A percentile compares a stretch with the other conserved stretches of the same genome.
phyloP scores from a whole-genome alignment of 2,797 vertebrate species.

The Tokudaia muenninki region DNA sequence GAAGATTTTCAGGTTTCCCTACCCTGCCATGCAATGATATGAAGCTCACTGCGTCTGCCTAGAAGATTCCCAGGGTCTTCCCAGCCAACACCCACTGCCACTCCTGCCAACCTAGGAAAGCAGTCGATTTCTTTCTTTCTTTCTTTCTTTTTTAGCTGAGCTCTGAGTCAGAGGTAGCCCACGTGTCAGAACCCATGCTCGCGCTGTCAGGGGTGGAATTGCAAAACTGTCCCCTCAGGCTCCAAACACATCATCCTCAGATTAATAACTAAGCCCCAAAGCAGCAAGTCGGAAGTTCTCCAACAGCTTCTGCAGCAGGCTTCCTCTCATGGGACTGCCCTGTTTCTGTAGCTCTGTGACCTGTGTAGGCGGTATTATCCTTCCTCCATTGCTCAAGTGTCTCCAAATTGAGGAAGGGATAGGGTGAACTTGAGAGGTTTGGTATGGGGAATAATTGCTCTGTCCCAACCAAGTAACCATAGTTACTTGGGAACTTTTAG shows the following conservation, averaged over 20 bases:
- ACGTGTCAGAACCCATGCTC: slow-evolving; percentile 83
- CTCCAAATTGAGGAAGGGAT: slow-evolving; percentile 14
- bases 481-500: slow-evolving; percentile 21
- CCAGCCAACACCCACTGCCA: not conserved
- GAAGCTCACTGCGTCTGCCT: slow-evolving; percentile 20
- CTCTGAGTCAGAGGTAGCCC: slow-evolving; percentile 83
- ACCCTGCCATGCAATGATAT: not conserved
- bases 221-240: slow-evolving; percentile 66
- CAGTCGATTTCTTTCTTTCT: slow-evolving; percentile 76
- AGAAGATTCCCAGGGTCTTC: slow-evolving; percentile 27
- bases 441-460: not conserved
- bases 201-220: slow-evolving; percentile 78
- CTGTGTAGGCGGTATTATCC: not conserved
- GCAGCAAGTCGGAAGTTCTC: slow-evolving; percentile 57
- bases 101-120: slow-evolving; percentile 65
- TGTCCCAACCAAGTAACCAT: slow-evolving; percentile 19
- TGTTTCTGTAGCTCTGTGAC: slow-evolving; percentile 36
- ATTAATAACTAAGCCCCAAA: slow-evolving; percentile 53
- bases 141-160: slow-evolving; percentile 70
- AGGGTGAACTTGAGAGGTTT: not conserved
- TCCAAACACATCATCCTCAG: slow-evolving; percentile 4
- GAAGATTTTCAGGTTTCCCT: not conserved
- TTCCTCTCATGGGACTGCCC: slow-evolving; percentile 38
- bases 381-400: slow-evolving; percentile 39
- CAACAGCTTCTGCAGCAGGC: slow-evolving; percentile 24